Evolutionary conservation across 2,113 vertebrate species (phyloP).

Genomic region (Forbesichthys papilliferus): DNA sequence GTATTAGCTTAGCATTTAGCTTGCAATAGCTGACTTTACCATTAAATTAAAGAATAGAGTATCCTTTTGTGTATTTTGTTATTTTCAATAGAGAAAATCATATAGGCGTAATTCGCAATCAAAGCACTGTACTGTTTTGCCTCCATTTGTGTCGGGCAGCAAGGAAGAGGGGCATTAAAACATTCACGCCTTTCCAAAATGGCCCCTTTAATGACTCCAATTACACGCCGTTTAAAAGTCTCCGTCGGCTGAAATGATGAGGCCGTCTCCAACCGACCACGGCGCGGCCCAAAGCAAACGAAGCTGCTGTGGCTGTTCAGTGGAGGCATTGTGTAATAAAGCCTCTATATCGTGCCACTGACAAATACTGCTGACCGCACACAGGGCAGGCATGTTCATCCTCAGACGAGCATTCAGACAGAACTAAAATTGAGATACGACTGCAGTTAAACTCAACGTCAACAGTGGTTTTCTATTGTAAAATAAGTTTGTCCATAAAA

Average conservation of each 20-base stretch:
- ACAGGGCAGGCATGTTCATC: background rate
- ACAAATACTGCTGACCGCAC: background rate
- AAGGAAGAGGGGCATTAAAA: no score
- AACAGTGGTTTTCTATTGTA: no score
- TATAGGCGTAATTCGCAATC: no score
- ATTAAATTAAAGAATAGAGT: no score
- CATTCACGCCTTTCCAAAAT: background rate
- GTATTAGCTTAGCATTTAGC: no score
- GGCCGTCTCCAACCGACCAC: background rate
- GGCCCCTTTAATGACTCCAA: constrained; percentile 23
- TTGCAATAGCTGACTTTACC: no score
- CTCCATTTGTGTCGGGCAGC: no score
- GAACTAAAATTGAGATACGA: no score
- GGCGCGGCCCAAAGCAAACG: constrained; percentile 3
- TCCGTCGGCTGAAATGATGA: constrained; percentile 7
- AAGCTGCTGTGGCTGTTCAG: background rate
- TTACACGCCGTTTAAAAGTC: constrained; percentile 10
- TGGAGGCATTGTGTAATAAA: background rate
- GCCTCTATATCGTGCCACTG: background rate
- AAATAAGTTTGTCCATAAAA: background rate
- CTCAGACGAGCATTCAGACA: background rate
- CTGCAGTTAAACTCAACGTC: no score
- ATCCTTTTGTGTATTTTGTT: no score
- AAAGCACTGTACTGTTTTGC: no score
- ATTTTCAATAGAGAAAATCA: no score